Evolutionary conservation across 2,113 vertebrate genomes (phyloP).

Genomic region (Gopherus flavomarginatus): DNA sequence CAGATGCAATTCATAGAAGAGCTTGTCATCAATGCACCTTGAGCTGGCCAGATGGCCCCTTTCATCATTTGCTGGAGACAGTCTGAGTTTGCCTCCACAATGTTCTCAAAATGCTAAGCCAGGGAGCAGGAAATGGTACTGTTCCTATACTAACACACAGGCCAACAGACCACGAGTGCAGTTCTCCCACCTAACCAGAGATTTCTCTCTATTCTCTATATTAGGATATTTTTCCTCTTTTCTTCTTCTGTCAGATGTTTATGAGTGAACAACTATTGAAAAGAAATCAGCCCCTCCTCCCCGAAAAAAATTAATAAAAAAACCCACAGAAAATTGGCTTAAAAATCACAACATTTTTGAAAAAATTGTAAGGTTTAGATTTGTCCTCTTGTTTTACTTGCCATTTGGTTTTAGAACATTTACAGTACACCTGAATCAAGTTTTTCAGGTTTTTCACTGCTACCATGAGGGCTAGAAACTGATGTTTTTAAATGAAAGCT

Average conservation of each 20-base stretch:
- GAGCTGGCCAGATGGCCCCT: background rate
- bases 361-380: background rate
- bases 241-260: background rate
- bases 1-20: background rate
- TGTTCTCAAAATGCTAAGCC: background rate
- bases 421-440: background rate
- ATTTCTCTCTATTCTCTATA: background rate
- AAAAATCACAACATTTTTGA: too few relatives aligned
- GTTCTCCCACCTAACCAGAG: background rate
- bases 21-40: background rate
- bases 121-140: background rate
- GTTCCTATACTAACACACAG: background rate
- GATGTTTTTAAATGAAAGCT: background rate
- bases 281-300: background rate
- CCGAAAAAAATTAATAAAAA: background rate
- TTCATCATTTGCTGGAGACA: background rate
- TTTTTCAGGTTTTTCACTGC: background rate
- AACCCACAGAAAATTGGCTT: background rate
- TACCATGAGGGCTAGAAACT: background rate
- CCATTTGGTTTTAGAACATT: background rate
- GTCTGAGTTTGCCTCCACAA: background rate
- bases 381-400: background rate
- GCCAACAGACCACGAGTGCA: background rate
- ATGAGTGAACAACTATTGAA: background rate
- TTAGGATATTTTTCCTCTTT: background rate